phyloP scores from a whole-genome alignment of 2,888 invertebrate species.

The Limenitis camilla region DNA sequence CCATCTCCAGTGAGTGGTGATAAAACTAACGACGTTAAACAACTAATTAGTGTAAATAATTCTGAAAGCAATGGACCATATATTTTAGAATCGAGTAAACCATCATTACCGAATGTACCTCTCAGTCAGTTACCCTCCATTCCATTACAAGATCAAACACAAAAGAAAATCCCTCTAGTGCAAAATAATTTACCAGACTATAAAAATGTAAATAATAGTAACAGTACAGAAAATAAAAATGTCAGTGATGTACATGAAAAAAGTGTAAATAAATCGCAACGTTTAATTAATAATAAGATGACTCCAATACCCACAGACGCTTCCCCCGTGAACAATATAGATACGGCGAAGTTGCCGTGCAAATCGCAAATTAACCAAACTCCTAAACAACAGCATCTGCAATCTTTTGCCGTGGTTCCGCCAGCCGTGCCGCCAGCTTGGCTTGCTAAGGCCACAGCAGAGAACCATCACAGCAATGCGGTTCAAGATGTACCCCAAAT shows the following conservation, averaged over 20 bases:
- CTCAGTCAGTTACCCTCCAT: slow-evolving; percentile 54
- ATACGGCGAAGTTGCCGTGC: slow-evolving; percentile 18
- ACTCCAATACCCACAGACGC: slow-evolving; percentile 23
- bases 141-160: slow-evolving; percentile 46
- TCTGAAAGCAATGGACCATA: slow-evolving; percentile 27
- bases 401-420: slow-evolving; percentile 57
- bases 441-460: slow-evolving; percentile 37
- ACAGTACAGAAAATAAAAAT: slow-evolving; percentile 21
- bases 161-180: slow-evolving; percentile 35
- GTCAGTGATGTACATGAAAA: slow-evolving; percentile 12
- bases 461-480: slow-evolving; percentile 16
- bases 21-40: slow-evolving; percentile 31
- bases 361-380: slow-evolving; percentile 8
- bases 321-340: slow-evolving; percentile 28
- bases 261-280: slow-evolving; percentile 16
- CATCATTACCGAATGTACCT: slow-evolving; percentile 40
- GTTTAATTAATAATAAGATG: slow-evolving; percentile 5
- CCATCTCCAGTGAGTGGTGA: slow-evolving; percentile 37
- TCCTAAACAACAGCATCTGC: slow-evolving; percentile 40
- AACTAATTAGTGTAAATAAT: slow-evolving; percentile 28
- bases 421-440: slow-evolving; percentile 64
- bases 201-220: slow-evolving; percentile 26
- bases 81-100: slow-evolving; percentile 29
- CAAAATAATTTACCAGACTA: slow-evolving; percentile 32
- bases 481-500: slow-evolving; percentile 48